phyloP scores from a whole-genome alignment of 2,113 vertebrate species.

The Cyprinodon brontotheroides region DNA sequence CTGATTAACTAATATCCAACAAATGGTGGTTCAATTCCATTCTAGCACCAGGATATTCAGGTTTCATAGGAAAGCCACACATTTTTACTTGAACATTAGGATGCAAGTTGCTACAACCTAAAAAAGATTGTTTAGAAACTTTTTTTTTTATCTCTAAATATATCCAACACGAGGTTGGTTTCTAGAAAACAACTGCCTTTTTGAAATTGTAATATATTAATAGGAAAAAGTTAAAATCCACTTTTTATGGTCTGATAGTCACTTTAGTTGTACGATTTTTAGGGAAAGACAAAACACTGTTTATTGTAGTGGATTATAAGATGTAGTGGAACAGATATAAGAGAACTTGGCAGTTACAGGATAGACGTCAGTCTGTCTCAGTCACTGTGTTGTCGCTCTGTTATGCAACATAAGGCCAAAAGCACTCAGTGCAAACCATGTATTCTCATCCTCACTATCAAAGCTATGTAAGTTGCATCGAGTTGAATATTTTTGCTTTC shows the following conservation, averaged over 20 bases:
- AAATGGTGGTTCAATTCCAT: too few species aligned
- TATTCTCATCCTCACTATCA: constrained; percentile 8
- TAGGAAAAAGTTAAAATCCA: too few species aligned
- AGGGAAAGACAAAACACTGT: constrained; percentile 1
- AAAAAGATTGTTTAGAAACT: too few species aligned
- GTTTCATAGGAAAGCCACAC: too few species aligned
- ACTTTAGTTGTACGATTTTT: constrained; percentile 1
- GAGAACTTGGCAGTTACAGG: not conserved
- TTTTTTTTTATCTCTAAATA: too few species aligned
- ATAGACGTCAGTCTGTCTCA: not conserved
- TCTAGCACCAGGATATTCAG: too few species aligned
- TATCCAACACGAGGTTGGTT: too few species aligned
- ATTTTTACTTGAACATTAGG: too few species aligned
- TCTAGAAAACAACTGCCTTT: too few species aligned
- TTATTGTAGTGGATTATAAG: not conserved
- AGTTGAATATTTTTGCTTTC: constrained; percentile 16
- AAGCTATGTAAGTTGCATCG: constrained; percentile 8
- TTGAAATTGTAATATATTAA: too few species aligned
- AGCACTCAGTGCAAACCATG: not conserved
- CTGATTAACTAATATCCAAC: too few species aligned
- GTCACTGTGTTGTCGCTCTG: not conserved
- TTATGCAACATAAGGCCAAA: not conserved
- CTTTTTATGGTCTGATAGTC: not conserved
- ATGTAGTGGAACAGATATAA: not conserved
- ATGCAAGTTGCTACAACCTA: too few species aligned